These are phyloP conservation scores for Thymallus thymallus DNA, from an alignment of 2,113 vertebrate species.

Conservation along the genomic window DNA sequence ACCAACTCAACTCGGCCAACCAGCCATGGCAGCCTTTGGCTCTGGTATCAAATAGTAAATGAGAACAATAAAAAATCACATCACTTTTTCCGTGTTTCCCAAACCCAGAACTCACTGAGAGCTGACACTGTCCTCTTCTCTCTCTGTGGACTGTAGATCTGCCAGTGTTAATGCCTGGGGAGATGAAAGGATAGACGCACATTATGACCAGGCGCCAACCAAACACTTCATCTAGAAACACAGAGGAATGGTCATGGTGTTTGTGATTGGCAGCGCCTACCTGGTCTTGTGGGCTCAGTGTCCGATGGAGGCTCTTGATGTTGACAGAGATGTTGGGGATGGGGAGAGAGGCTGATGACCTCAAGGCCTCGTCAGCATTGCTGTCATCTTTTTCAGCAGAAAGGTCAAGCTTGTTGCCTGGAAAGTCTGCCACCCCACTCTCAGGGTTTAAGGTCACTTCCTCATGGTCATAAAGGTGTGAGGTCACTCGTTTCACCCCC, in stretches of 20 bases:
- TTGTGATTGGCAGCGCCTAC: neutral
- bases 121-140: slow-evolving; percentile 14
- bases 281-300: neutral
- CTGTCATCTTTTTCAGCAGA: slow-evolving; percentile 38
- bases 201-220: neutral
- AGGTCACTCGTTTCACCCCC: slow-evolving; percentile 40
- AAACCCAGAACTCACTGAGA: slow-evolving; percentile 58
- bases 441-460: slow-evolving; percentile 30
- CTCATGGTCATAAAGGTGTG: slow-evolving; percentile 19
- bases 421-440: slow-evolving; percentile 14
- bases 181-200: neutral
- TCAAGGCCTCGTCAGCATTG: neutral
- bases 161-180: slow-evolving; percentile 66
- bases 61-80: neutral
- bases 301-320: neutral
- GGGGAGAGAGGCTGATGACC: neutral
- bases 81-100: neutral
- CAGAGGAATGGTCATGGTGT: too few species aligned
- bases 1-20: neutral
- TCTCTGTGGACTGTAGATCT: slow-evolving; percentile 53
- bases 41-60: neutral
- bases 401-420: slow-evolving; percentile 22
- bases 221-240: too few species aligned
- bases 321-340: neutral
- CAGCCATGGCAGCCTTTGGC: neutral